Evolutionary conservation across 2,888 invertebrate genomes (phyloP), one percentile per base, ranked within the genome.

Genomic region (Melinaea menophilus): DNA sequence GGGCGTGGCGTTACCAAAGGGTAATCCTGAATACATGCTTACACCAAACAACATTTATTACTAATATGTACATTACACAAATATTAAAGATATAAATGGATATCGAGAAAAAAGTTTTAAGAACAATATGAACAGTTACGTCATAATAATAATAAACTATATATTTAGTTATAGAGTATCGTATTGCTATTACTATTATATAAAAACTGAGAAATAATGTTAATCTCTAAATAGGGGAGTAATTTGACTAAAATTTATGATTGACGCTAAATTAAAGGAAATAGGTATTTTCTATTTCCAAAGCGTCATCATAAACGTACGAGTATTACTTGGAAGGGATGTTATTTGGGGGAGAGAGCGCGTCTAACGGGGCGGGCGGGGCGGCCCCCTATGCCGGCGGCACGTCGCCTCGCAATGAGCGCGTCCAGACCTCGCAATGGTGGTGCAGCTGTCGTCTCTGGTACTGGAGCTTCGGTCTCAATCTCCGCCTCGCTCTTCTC

Each of bases 381-480:
- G 4, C 88, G 70, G 35, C 76, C 77, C 35, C 85, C 86, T 59
- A 81, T 76, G 57, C 85, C 85, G 55, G 82, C 86, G 37, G 93
- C 92, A 74, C 95, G 90, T 79, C 95, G 93, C 72, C 95, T 90
- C 56, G 95, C 94, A 57, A 95, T 86, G 45, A 95, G 89, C 48
- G 95, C 94, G 73, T 92, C 92, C 0, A 95, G 84, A 0, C 94
- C 94, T 66, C 93, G 91, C 41, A 94, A 92, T 62, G 91, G 91
- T 56, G 92, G 90, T 65, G 93, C 91, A 37, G 91, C 84, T 61
- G 93, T 93, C 46, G 89, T 90, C 71, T 88, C 88, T 3, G 74
- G 75, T 1, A 81, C 76, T 22, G 77, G 72, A 3, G 85, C 77
- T 64, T 87, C 88, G 5, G 91, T 88, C 56, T 75, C 73, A 7